These are phyloP conservation scores for Galerucella nymphaeae DNA, from an alignment of 2,888 invertebrate genomes.

Conservation along the genomic window DNA sequence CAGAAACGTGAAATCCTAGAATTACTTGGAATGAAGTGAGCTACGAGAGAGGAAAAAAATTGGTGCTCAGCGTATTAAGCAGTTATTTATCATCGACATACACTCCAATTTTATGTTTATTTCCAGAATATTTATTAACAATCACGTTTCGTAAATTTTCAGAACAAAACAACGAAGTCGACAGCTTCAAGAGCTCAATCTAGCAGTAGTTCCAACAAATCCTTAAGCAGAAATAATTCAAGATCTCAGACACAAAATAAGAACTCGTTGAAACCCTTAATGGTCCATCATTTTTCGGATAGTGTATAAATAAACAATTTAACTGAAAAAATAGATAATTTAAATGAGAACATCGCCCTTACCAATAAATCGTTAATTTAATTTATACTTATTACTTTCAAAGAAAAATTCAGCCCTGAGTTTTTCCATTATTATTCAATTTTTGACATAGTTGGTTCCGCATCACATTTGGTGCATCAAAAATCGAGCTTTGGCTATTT, in stretches of 20 bases:
- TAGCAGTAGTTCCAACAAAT: conserved; percentile 45
- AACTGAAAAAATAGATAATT: not conserved
- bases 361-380: not conserved
- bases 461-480: no score
- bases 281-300: conserved; percentile 60
- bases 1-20: not conserved
- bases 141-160: not conserved
- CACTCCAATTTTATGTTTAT: no score
- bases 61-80: no score
- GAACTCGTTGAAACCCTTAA: conserved; percentile 54
- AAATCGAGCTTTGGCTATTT: no score
- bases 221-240: conserved; percentile 48
- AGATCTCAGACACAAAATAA: conserved; percentile 47
- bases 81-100: no score
- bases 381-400: not conserved
- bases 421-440: no score
- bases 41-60: not conserved
- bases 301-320: conserved; percentile 33
- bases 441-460: no score
- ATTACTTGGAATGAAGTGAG: not conserved
- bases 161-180: conserved; percentile 2
- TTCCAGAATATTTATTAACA: not conserved
- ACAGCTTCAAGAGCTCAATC: conserved; percentile 8
- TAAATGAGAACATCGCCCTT: no score
- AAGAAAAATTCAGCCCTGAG: no score